Evolutionary conservation across 2,113 vertebrate genomes (phyloP).

Genomic region (Apaloderma vittatum): DNA sequence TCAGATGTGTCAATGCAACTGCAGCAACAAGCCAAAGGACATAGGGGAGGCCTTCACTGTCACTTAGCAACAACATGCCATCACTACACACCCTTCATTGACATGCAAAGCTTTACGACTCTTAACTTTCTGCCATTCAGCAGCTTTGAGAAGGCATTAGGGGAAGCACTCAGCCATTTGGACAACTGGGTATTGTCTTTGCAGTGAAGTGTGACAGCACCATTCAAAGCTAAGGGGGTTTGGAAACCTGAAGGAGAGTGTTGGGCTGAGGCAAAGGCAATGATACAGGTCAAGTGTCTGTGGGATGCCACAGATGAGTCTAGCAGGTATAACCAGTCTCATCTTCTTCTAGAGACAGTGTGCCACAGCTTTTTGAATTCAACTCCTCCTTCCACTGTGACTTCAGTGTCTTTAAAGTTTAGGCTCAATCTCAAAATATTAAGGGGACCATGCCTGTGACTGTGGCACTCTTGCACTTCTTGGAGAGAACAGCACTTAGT

Average conservation of each 20-base stretch:
- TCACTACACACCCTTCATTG: neutral
- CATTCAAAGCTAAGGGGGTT: neutral
- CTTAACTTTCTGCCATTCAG: neutral
- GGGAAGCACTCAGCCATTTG: neutral
- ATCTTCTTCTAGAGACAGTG: neutral
- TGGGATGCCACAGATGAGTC: neutral
- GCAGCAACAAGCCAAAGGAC: neutral
- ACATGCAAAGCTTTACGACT: neutral
- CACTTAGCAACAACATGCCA: neutral
- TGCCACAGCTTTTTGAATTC: neutral
- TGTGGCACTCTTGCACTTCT: neutral
- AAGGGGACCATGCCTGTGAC: neutral
- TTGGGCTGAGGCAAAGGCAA: neutral
- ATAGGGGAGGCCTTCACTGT: neutral
- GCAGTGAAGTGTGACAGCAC: neutral
- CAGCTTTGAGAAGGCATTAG: neutral
- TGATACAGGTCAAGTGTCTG: neutral
- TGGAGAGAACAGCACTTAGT: neutral
- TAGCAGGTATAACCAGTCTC: constrained; percentile 5
- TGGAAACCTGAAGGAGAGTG: neutral
- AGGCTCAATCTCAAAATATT: neutral
- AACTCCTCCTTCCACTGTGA: neutral
- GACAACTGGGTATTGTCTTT: neutral
- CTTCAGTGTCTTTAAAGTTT: neutral
- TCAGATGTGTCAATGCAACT: neutral